phyloP scores from a whole-genome alignment of 2,113 vertebrate species.

The Vanacampus margaritifer region DNA sequence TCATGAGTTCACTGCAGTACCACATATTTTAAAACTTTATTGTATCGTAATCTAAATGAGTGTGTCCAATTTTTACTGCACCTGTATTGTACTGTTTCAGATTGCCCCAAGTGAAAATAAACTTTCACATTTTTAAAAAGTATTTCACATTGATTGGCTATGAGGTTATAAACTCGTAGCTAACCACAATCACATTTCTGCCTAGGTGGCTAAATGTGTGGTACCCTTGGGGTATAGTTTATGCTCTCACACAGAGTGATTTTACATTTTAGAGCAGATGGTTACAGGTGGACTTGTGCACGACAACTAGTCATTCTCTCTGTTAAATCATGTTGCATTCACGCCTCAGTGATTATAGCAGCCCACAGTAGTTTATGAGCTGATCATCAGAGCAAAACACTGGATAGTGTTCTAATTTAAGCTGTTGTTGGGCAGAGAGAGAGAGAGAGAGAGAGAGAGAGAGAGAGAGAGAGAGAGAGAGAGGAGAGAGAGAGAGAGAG shows the following conservation, averaged over 20 bases:
- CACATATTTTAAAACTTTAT: background rate
- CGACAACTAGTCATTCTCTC: slow-evolving; percentile 54
- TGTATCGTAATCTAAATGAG: background rate
- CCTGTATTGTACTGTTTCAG: background rate
- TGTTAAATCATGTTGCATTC: slow-evolving; percentile 41
- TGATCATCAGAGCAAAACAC: slow-evolving; percentile 64
- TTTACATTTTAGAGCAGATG: slow-evolving; percentile 66
- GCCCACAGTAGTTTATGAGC: slow-evolving; percentile 57
- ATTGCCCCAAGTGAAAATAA: background rate
- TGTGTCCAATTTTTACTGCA: background rate
- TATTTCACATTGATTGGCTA: background rate
- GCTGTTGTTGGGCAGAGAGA: slow-evolving; percentile 48
- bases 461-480: slow-evolving; percentile 41
- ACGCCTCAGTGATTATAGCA: slow-evolving; percentile 46
- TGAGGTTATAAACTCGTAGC: slow-evolving; percentile 7
- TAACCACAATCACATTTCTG: slow-evolving; percentile 15
- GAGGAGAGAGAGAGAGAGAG: slow-evolving; percentile 3
- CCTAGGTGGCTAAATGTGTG: slow-evolving; percentile 12
- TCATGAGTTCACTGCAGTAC: background rate
- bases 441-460: slow-evolving; percentile 26
- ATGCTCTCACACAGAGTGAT: slow-evolving; percentile 36
- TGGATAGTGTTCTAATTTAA: slow-evolving; percentile 61
- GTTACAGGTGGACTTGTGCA: slow-evolving; percentile 51
- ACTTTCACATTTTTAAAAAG: background rate
- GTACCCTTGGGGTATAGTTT: slow-evolving; percentile 37